These are phyloP conservation scores for Epinotia bilunana DNA, from an alignment of 2,888 invertebrate genomes.

Conservation along the genomic window DNA sequence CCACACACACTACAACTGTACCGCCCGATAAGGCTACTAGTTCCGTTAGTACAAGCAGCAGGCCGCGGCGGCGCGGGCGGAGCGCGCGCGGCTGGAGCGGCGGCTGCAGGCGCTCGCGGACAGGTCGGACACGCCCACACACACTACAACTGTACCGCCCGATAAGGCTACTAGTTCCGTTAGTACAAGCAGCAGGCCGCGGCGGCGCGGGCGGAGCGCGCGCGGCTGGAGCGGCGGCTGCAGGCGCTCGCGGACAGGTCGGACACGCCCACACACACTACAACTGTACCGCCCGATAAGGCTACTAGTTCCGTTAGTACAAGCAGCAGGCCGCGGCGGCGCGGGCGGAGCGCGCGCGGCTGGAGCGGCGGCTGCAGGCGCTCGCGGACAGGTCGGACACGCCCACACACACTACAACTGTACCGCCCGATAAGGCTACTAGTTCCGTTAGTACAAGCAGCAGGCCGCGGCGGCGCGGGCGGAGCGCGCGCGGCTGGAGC, in stretches of 20 bases:
- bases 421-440: no score
- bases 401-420: no score
- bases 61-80: constrained; percentile 60
- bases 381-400: constrained; percentile 60
- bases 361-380: constrained; percentile 57
- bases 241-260: constrained; percentile 62
- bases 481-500: constrained; percentile 48
- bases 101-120: constrained; percentile 61
- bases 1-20: no score
- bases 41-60: constrained; percentile 54
- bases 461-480: constrained; percentile 61
- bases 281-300: no score
- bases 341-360: constrained; percentile 52
- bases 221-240: constrained; percentile 55
- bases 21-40: no score
- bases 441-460: constrained; percentile 52
- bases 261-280: constrained; percentile 2
- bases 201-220: constrained; percentile 57
- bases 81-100: constrained; percentile 49
- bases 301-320: constrained; percentile 24
- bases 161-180: no score
- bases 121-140: constrained; percentile 57
- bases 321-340: constrained; percentile 62
- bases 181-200: constrained; percentile 59
- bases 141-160: no score